Conservation (phyloP, 2,113 vertebrate species). For the Xiphophorus hellerii region DNA sequence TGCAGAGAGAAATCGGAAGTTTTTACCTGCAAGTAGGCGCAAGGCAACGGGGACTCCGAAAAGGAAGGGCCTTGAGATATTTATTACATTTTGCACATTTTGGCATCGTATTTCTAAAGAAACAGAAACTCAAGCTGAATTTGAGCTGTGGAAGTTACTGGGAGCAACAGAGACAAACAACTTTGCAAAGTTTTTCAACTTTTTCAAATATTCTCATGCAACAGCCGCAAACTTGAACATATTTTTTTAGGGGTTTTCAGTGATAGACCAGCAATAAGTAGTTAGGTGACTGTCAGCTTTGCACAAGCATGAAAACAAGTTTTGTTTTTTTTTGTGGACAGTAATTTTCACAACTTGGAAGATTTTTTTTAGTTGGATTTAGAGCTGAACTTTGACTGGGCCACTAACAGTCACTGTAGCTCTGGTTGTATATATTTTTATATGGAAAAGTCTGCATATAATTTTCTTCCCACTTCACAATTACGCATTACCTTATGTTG, state of each 20-base stretch:
- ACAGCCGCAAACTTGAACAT: neutral
- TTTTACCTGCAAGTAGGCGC: constrained; percentile 95
- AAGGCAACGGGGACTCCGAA: constrained; percentile 7
- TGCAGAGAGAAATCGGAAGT: constrained; percentile 96
- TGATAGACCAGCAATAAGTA: neutral
- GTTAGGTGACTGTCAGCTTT: neutral
- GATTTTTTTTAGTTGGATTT: neutral
- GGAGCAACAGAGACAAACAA: neutral
- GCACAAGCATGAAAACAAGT: neutral
- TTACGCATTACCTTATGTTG: neutral
- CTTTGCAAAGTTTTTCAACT: neutral
- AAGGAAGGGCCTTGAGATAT: constrained; percentile 69
- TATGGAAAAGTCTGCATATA: neutral
- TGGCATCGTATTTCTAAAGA: constrained; percentile 53
- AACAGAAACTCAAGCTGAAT: neutral
- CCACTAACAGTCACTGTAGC: neutral
- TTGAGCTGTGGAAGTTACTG: constrained; percentile 9
- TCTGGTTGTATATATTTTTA: neutral
- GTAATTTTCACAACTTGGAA: too few relatives aligned
- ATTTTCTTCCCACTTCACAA: neutral
- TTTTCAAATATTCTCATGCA: neutral
- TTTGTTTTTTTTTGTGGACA: too few relatives aligned
- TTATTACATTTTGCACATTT: constrained; percentile 87
- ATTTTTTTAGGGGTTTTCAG: neutral
- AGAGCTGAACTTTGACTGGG: neutral